Evolutionary conservation across 2,113 vertebrate species (phyloP).

Genomic region (Centropristis striata): DNA sequence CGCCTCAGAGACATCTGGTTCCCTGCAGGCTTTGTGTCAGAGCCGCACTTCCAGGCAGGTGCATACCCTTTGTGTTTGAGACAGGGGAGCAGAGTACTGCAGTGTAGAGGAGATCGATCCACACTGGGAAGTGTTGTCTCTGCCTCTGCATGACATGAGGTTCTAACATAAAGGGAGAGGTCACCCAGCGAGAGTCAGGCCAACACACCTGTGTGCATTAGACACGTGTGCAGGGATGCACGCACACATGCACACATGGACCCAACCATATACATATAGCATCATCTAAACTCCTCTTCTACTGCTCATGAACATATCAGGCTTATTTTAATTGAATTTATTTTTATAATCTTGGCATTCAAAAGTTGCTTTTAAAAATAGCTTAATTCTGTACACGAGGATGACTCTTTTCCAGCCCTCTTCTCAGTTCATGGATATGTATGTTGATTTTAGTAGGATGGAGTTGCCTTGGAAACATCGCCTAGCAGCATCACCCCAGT

Average conservation of each 20-base stretch:
- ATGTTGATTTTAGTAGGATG: constrained; percentile 16
- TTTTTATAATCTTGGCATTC: background rate
- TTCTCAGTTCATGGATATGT: background rate
- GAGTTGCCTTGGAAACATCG: constrained; percentile 61
- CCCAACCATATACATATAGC: background rate
- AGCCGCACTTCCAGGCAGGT: constrained; percentile 70
- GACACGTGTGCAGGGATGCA: background rate
- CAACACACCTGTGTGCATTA: constrained; percentile 64
- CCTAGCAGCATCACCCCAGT: constrained; percentile 47
- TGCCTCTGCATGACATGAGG: constrained; percentile 68
- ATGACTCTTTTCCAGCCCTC: background rate
- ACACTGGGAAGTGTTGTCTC: constrained; percentile 70
- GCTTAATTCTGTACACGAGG: background rate
- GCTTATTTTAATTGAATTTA: too few species aligned
- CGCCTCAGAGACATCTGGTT: constrained; percentile 68
- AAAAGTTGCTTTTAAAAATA: constrained; percentile 3
- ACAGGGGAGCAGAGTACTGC: constrained; percentile 58
- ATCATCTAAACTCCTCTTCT: background rate
- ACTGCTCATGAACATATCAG: background rate
- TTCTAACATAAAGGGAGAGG: constrained; percentile 66
- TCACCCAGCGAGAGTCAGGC: constrained; percentile 54
- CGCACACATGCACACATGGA: background rate
- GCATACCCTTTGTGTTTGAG: constrained; percentile 73
- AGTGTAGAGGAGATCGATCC: constrained; percentile 70
- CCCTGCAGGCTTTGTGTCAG: constrained; percentile 76